Evolutionary conservation across 2,888 invertebrate species (phyloP), one percentile per base, ranked within the genome.

Genomic region (Scaptomyza polygonia): DNA sequence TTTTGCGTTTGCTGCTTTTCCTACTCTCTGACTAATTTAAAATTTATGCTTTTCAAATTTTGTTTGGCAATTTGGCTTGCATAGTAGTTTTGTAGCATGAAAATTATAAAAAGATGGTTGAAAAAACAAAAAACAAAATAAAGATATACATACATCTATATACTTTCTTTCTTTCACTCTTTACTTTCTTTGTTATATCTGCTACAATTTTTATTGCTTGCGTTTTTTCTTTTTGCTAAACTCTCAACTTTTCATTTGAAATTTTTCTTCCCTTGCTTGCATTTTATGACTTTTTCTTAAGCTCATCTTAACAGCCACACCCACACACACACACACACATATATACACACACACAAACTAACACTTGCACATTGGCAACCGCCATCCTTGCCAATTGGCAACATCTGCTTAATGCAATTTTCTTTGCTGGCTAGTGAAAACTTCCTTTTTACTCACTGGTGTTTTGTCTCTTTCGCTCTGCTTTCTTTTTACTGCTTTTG

Each of bases 371-470:
- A 29, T 30, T 43, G 39, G 16, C 39, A 39, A 29, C 12, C 16
- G 43, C 44, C 39, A 39, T 12, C 12, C 51, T 14, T 63, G 63
- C 69, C 69, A 84, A 73, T 84, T 81, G 86, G 88, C 79, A 87
- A 85, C 86, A 88, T 74, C 87, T 85, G 88, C 73, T 79, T 72
- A 86, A 78, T 88, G 86, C 83, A 87, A 85, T 86, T 88, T 87
- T 68, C 76, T 61, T 63, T 45, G 73, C 84, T 72, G 62, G 53
- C 63, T 57, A 53, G 52, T 47, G 75, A 67, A 64, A 68, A 81
- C 72, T 58, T 81, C 34, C 59, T 64, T 68, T 0, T 68, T 63
- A 51, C 59, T 70, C 42, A 14, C 56, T 56, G 42, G 48, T 67
- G 49, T 57, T 62, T n/a, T 64, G 55, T 49, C 14, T 48, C 59